A percentile compares a stretch with the other conserved stretches of the same genome.
These are phyloP conservation scores for Euwallacea similis DNA, from an alignment of 1,140 invertebrate genomes.

Conservation along the genomic window DNA sequence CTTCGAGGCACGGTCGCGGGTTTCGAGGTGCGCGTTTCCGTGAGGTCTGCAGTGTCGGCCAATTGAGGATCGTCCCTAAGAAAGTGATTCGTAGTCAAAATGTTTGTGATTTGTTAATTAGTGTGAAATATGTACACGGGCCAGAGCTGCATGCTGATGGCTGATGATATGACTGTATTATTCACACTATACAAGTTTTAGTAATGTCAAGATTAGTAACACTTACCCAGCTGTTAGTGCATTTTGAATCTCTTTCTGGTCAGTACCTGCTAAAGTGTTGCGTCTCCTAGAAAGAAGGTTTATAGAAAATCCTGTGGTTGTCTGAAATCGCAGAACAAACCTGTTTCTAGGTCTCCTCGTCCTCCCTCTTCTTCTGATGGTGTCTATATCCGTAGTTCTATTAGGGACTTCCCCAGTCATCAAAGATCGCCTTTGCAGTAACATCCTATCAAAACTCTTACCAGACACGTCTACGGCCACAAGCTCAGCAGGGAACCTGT, in stretches of 20 bases:
- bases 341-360: conserved; percentile 75
- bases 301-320: not conserved
- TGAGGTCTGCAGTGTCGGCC: conserved; percentile 34
- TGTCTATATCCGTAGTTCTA: conserved; percentile 56
- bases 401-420: conserved; percentile 56
- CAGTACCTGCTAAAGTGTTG: conserved; percentile 87
- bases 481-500: conserved; percentile 82
- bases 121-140: conserved; percentile 7
- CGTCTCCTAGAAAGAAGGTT: conserved; percentile 56
- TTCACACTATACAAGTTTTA: conserved; percentile 35
- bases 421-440: conserved; percentile 77
- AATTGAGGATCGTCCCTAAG: conserved; percentile 47
- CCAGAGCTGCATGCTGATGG: not conserved
- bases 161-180: conserved; percentile 1
- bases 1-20: conserved; percentile 54
- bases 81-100: conserved; percentile 24
- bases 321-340: conserved; percentile 29
- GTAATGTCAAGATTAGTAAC: conserved; percentile 10
- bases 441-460: conserved; percentile 83
- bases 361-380: conserved; percentile 69
- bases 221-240: conserved; percentile 72
- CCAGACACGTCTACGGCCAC: conserved; percentile 86
- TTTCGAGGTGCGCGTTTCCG: conserved; percentile 31
- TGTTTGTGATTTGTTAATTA: conserved; percentile 12
- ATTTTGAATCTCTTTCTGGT: conserved; percentile 82